Evolutionary conservation across 2,113 vertebrate species (phyloP), one percentile per base, ranked within the genome.

Genomic region (Phoxinus phoxinus): DNA sequence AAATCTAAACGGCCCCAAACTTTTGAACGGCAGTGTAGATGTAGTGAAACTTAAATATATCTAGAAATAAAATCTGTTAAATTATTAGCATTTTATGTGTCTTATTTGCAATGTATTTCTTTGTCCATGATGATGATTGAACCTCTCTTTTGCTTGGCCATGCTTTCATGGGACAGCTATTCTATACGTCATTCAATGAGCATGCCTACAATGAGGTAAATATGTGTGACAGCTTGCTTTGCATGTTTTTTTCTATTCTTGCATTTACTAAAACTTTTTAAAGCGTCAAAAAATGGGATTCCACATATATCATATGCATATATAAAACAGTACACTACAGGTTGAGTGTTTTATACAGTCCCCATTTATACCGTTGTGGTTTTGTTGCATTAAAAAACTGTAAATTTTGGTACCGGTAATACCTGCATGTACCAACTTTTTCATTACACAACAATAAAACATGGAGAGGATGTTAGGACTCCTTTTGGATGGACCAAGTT

Each of bases 131-230:
- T 94, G 93, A 94, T 88, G 79, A 84, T 89, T 30, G 88, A 92
- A 92, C 90, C 88, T 89, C 86, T 94, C 86, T 95, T 89, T 91
- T 87, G 37, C 85, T 87, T 85, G 69, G 84, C 89, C 90, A 94
- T 92, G 92, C 94, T 95, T 92, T 94, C 93, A 84, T 87, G 89
- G 94, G 89, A 92, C 96, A 99, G 98, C 91, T 97, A 97, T 91
- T 97, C 97, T 91, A 95, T 98, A 91, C 97, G 94, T 86, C 97
- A 99, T 90, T 98, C 98, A 89, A 96, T 99, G 94, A 99, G 98
- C 95, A 97, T 99, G 97, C 98, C 98, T 87, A 93, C 96, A 9
- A 99, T 98, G 97, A 99, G 98, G 98, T 99, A 99, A 96, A 81
- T 73, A 59, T 67, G 81, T 56, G 1, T 17, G 11, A 74, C 23